Evolutionary conservation across 1,140 invertebrate genomes (phyloP), one percentile per base, ranked within the genome.

Genomic region (Charaxes varanes): DNA sequence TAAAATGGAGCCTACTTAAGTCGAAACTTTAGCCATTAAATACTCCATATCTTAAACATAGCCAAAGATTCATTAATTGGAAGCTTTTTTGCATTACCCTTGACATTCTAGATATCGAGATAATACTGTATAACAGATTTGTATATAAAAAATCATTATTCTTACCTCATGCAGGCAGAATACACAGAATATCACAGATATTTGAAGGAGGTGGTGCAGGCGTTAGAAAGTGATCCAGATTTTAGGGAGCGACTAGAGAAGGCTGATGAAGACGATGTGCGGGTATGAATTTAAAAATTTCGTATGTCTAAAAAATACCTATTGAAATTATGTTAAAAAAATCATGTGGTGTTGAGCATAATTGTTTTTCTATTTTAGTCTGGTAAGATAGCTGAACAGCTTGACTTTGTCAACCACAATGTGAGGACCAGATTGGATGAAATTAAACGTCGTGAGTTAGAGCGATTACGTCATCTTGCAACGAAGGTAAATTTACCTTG

Each of bases 371-470:
- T 6, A 14, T 46, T 33, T 6, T 65, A 96, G 93, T 92, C 88
- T 62, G 97, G 96, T 2, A 94, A 95, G 73, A 97, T 99, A 51
- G 94, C 97, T 0, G 86, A 92, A 35, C 92, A 98, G 60, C 80
- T 99, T 40, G 93, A 97, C 58, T 94, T 93, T 71, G 94, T 97
- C 0, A 90, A 90, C 68, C 95, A 97, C 67, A 88, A 94, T 65
- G 89, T 98, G 0, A 88, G 97, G 50, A 90, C 90, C 1, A 93
- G 92, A 79, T 77, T 99, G 11, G 96, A 99, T 76, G 97, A 99
- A 85, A 87, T 98, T 8, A 99, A 99, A 78, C 85, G 97, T 30
- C 87, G 89, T 16, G 97, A 99, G 86, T 54, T 99, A 24, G 91
- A 95, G 28, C 85, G 92, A 57, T 78, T 98, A 1, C 88, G 91